phyloP scores from a whole-genome alignment of 2,113 vertebrate species.

The Himantopus leucocephalus region DNA sequence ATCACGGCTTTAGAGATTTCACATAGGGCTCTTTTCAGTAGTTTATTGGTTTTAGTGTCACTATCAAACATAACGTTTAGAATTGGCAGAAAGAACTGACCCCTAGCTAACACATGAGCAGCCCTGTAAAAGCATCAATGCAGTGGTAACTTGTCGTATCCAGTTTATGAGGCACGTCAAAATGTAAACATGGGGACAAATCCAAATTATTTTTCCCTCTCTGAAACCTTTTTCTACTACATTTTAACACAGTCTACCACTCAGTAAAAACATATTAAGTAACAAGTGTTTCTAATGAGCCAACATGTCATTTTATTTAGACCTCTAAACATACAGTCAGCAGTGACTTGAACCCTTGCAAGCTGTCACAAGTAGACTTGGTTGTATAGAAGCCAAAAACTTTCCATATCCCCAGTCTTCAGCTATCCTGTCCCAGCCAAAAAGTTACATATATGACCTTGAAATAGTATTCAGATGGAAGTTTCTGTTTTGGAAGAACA shows the following conservation, averaged over 20 bases:
- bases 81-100: background rate
- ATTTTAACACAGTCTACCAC: background rate
- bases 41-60: background rate
- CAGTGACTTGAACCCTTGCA: background rate
- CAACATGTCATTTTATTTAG: background rate
- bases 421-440: background rate
- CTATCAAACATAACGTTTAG: background rate
- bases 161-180: background rate
- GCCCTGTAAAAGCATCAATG: background rate
- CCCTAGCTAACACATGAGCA: background rate
- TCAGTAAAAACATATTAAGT: background rate
- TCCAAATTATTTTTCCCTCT: background rate
- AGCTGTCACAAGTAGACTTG: background rate
- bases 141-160: background rate
- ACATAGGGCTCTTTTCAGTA: background rate
- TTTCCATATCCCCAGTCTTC: background rate
- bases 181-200: background rate
- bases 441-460: background rate
- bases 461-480: background rate
- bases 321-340: background rate
- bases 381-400: background rate
- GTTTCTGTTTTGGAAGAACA: background rate
- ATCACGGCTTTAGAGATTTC: background rate
- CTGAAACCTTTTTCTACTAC: background rate
- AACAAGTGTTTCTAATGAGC: background rate